Base-by-base conservation (phyloP, 2,113 vertebrate genomes). In the Panthera uncia region DNA sequence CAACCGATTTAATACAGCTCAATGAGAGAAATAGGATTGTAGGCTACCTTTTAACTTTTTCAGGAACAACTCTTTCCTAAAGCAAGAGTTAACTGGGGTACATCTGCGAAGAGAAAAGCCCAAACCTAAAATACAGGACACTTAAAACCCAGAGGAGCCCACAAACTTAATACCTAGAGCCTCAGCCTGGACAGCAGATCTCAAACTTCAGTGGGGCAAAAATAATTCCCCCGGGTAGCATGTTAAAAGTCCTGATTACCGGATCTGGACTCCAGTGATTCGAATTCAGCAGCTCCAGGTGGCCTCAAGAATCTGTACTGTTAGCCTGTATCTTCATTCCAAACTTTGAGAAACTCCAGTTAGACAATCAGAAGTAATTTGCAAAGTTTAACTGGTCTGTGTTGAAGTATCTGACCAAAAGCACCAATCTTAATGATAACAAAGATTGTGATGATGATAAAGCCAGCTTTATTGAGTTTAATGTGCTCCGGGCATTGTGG, bases 191-290 rank as follows among this genome's bases (percentile, higher is more conserved):
- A 85, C 5, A 29, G 50, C 2, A 15, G 25, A 9, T 29, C 85
- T 63, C 85, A n/a, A 36, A 48, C 50, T 50, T 29, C 19, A 23
- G 50, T 13, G 41, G 41, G 63, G 38, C 84, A 31, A 48, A 79
- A 69, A n/a, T 33, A 41, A 2, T 5, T 7, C 10, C 48, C 63
- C 29, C 0, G 50, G 11, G 15, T 2, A 27, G 38, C 2, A 0
- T 10, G 15, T 11, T 61, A 25, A 27, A 63, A 48, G 61, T n/a
- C 33, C 61, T n/a, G 38, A 33, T 16, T 65, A 73, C 45, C 23
- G 21, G 31, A 25, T 12, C 27, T 66, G 31, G 15, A 74, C 10
- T 25, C 33, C 2, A 27, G n/a, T 63, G 86, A 74, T 7, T 41
- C 21, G 25, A 65, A n/a, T 21, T 50, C 41, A 21, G 7, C 1